Percentiles rank a stretch among this genome's conserved stretches.
Conservation (phyloP, 2,888 invertebrate genomes). For the Sinhomidia bicolor region DNA sequence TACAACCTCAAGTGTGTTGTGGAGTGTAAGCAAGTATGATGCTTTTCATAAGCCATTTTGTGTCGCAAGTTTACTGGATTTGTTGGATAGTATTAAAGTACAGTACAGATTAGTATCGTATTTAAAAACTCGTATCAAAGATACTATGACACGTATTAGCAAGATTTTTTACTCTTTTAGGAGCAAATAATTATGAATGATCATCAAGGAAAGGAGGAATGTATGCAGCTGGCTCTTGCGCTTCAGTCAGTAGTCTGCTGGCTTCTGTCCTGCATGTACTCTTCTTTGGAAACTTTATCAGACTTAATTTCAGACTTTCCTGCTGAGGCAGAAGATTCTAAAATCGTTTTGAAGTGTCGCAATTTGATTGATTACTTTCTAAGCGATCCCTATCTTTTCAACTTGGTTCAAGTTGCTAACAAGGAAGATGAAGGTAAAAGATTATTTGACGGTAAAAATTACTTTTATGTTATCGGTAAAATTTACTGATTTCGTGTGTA, state of each 20-base stretch:
- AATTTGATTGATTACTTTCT: slow-evolving; percentile 76
- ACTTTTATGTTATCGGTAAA: too few species aligned
- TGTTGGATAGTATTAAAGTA: slow-evolving; percentile 87
- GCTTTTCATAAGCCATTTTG: slow-evolving; percentile 94
- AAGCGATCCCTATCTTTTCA: slow-evolving; percentile 66
- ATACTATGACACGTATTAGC: background rate
- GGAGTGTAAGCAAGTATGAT: slow-evolving; percentile 93
- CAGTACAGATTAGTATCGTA: background rate
- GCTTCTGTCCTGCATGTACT: slow-evolving; percentile 87
- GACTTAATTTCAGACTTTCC: slow-evolving; percentile 77
- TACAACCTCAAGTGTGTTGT: slow-evolving; percentile 94
- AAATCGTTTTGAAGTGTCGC: slow-evolving; percentile 77
- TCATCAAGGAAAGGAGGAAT: slow-evolving; percentile 86
- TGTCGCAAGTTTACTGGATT: slow-evolving; percentile 91
- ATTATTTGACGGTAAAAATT: background rate
- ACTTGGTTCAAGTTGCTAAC: slow-evolving; percentile 76
- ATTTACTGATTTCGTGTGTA: too few species aligned
- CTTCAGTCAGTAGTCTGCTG: slow-evolving; percentile 91
- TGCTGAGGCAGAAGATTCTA: slow-evolving; percentile 77
- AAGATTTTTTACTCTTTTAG: slow-evolving; percentile 79
- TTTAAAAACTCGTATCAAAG: background rate
- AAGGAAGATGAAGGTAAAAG: slow-evolving; percentile 74
- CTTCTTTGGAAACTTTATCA: slow-evolving; percentile 78
- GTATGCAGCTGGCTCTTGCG: slow-evolving; percentile 88
- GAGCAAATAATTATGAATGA: slow-evolving; percentile 83